These are phyloP conservation scores for Gasterosteus nipponicus DNA, from an alignment of 2,113 vertebrate species.

Conservation along the genomic window DNA sequence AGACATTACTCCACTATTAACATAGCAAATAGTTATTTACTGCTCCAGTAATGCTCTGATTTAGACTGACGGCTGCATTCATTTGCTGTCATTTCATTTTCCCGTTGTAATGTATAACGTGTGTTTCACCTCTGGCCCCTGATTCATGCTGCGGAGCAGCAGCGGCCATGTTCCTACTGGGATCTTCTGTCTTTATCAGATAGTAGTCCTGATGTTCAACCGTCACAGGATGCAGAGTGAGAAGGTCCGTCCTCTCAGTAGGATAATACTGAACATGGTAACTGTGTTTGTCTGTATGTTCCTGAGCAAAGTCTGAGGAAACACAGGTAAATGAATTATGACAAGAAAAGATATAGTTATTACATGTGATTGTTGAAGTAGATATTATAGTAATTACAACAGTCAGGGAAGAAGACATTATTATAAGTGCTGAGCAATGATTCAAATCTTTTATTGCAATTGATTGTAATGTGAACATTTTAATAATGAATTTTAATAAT, in stretches of 20 bases:
- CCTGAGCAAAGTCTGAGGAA: conserved; percentile 30
- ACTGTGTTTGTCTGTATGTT: conserved; percentile 22
- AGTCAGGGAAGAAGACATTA: not conserved
- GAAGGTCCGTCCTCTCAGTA: conserved; percentile 28
- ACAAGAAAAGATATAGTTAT: not conserved
- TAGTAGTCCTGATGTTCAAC: conserved; percentile 24
- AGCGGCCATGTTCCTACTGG: not conserved
- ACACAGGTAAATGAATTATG: not conserved
- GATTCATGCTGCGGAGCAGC: conserved; percentile 8
- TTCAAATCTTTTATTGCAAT: too few species aligned
- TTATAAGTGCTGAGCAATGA: too few species aligned
- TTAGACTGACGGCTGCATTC: not conserved
- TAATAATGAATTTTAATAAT: too few species aligned
- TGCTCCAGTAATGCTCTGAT: not conserved
- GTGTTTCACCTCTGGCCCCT: conserved; percentile 28
- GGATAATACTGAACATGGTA: conserved; percentile 19
- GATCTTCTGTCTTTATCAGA: conserved; percentile 26
- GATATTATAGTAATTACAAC: not conserved
- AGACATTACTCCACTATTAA: too few species aligned
- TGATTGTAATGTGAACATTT: too few species aligned
- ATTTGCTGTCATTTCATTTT: not conserved
- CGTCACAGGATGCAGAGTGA: conserved; percentile 48
- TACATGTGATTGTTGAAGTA: not conserved
- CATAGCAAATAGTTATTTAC: too few species aligned
- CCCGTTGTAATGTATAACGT: not conserved